Percentiles rank a stretch among this genome's conserved stretches.
Conservation (phyloP, 2,113 vertebrate genomes). For the Pterocles burchelli region DNA sequence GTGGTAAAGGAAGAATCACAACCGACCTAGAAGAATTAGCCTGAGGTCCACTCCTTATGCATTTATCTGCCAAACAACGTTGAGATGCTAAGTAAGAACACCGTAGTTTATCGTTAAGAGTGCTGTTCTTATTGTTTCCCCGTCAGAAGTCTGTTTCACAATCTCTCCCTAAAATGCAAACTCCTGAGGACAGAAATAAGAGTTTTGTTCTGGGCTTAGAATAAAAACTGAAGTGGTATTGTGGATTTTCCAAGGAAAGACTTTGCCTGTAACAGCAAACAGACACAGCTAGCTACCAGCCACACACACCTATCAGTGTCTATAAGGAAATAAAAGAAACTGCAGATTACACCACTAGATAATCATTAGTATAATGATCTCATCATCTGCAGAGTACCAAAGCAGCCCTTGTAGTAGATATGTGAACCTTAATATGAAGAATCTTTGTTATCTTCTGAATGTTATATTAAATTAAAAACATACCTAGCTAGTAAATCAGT, state of each 20-base stretch:
- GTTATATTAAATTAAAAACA: neutral
- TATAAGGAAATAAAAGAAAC: neutral
- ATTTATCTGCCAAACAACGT: neutral
- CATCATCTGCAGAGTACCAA: neutral
- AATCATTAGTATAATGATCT: neutral
- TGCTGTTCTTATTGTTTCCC: neutral
- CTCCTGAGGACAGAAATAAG: neutral
- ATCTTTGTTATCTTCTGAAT: neutral
- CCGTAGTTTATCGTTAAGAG: neutral
- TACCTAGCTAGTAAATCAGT: neutral
- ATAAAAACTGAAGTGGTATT: neutral
- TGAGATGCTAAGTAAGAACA: neutral
- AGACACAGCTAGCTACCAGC: neutral
- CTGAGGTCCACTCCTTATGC: neutral
- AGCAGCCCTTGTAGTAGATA: neutral
- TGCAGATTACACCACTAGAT: neutral
- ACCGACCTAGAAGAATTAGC: neutral
- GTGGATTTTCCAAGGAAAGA: neutral
- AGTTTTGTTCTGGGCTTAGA: neutral
- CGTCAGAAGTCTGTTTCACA: neutral
- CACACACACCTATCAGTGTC: neutral
- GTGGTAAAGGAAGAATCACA: neutral
- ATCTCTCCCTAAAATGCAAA: neutral
- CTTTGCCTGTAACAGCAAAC: neutral
- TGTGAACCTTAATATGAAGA: neutral